phyloP scores from a whole-genome alignment of 2,888 invertebrate species.

The Volucella zonaria region DNA sequence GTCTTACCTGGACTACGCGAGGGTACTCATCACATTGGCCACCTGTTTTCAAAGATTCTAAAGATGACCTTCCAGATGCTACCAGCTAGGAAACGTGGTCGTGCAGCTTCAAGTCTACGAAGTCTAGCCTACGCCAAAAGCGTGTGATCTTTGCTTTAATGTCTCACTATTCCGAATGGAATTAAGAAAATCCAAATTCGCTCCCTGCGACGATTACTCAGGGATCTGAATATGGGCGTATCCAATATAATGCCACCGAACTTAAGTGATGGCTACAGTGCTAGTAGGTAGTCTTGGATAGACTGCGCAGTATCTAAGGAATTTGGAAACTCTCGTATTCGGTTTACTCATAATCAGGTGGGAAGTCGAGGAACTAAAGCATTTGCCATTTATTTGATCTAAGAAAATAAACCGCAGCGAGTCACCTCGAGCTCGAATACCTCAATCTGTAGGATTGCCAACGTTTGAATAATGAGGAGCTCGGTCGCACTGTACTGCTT shows the following conservation, averaged over 20 bases:
- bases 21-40: slow-evolving; percentile 91
- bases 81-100: slow-evolving; percentile 93
- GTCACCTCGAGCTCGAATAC: slow-evolving; percentile 91
- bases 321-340: slow-evolving; percentile 93
- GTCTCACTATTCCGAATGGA: slow-evolving; percentile 93
- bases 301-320: slow-evolving; percentile 92
- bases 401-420: slow-evolving; percentile 85
- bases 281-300: slow-evolving; percentile 92
- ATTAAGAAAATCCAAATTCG: slow-evolving; percentile 94
- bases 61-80: slow-evolving; percentile 95
- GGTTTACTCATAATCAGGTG: slow-evolving; percentile 93
- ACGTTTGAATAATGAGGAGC: slow-evolving; percentile 94
- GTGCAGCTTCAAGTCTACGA: slow-evolving; percentile 95
- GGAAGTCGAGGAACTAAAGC: slow-evolving; percentile 92
- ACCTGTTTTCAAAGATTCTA: slow-evolving; percentile 95
- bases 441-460: slow-evolving; percentile 97
- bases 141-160: slow-evolving; percentile 92
- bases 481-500: slow-evolving; percentile 92
- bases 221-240: slow-evolving; percentile 93
- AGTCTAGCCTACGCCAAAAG: slow-evolving; percentile 96
- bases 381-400: slow-evolving; percentile 92
- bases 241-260: slow-evolving; percentile 94
- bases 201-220: slow-evolving; percentile 90
- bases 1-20: slow-evolving; percentile 83
- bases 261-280: slow-evolving; percentile 94